A percentile compares a stretch with the other conserved stretches of the same genome.
phyloP scores from a whole-genome alignment of 2,888 invertebrate genomes.

The Pollenia amentaria region DNA sequence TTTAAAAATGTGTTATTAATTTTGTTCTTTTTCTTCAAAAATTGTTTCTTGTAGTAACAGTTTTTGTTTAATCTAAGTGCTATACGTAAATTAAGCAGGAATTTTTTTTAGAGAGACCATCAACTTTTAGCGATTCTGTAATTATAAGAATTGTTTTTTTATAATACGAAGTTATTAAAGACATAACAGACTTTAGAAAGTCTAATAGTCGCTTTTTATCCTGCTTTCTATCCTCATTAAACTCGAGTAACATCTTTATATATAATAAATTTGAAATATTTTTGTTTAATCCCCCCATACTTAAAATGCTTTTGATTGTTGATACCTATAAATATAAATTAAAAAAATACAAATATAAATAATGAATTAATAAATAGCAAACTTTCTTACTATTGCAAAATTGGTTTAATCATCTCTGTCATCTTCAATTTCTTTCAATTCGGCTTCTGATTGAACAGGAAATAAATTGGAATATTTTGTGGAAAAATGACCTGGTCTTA shows the following conservation, averaged over 20 bases:
- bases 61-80: slow-evolving; percentile 9
- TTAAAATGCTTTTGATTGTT: too few species aligned
- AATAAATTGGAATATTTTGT: too few species aligned
- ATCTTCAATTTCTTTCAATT: too few species aligned
- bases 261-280: slow-evolving; percentile 12
- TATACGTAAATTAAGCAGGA: too few species aligned
- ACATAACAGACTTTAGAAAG: slow-evolving; percentile 9
- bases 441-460: too few species aligned
- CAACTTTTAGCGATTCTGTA: slow-evolving; percentile 10
- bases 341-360: too few species aligned
- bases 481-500: too few species aligned
- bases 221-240: slow-evolving; percentile 16
- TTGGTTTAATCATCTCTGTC: too few species aligned
- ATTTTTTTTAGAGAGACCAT: slow-evolving; percentile 17
- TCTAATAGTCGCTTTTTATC: slow-evolving; percentile 23
- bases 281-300: neutral
- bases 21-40: neutral
- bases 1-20: neutral
- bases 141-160: too few species aligned
- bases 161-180: neutral
- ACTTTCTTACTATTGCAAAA: too few species aligned
- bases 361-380: too few species aligned
- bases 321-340: too few species aligned
- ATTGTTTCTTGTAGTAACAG: slow-evolving; percentile 4
- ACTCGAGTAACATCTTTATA: slow-evolving; percentile 13